Evolutionary conservation across 1,140 invertebrate species (phyloP).

Genomic region (Venturia canescens): DNA sequence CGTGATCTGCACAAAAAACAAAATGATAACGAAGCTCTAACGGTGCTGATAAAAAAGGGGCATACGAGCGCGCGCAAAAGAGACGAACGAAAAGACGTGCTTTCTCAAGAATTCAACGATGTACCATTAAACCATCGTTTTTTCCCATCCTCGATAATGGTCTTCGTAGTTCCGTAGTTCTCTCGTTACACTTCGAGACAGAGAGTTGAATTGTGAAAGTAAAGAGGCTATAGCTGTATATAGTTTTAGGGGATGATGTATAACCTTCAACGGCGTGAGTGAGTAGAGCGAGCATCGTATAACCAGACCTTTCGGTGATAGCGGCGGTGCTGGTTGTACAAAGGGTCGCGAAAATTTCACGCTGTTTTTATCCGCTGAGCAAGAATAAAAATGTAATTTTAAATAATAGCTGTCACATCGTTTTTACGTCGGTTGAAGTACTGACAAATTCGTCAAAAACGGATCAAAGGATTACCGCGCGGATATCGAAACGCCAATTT

Average conservation of each 20-base stretch:
- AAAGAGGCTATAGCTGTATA: too few species aligned
- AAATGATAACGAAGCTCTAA: not conserved
- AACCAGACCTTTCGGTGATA: not conserved
- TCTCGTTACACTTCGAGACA: conserved; percentile 33
- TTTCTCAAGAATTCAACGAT: not conserved
- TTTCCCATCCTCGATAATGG: conserved; percentile 36
- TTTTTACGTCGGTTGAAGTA: too few species aligned
- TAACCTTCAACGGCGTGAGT: not conserved
- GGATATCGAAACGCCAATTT: too few species aligned
- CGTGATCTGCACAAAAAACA: not conserved
- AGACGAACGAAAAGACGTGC: conserved; percentile 8
- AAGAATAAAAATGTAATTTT: too few species aligned
- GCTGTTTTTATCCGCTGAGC: not conserved
- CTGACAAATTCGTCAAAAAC: too few species aligned
- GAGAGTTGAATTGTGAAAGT: not conserved
- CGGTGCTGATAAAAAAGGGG: not conserved
- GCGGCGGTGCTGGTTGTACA: not conserved
- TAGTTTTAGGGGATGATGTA: not conserved
- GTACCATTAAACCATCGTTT: conserved; percentile 36
- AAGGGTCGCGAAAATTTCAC: not conserved
- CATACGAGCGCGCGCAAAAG: not conserved
- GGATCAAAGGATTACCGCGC: too few species aligned
- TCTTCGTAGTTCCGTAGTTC: conserved; percentile 27
- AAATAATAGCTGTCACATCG: not conserved
- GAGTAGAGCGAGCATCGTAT: not conserved